Evolutionary conservation across 2,113 vertebrate species (phyloP).

Genomic region (Scatophagus argus): DNA sequence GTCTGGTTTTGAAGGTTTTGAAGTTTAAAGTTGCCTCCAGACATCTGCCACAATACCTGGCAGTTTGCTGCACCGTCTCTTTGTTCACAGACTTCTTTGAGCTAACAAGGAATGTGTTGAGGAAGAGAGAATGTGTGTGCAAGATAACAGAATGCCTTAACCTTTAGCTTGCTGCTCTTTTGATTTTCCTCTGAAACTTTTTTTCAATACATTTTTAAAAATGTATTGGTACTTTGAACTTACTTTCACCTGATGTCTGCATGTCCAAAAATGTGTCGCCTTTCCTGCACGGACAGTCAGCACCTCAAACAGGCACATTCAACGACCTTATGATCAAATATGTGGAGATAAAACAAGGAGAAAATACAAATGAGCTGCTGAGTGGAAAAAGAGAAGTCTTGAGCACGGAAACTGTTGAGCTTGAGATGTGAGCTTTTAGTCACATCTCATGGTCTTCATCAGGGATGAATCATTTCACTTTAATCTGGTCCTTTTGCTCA

Average conservation of each 20-base stretch:
- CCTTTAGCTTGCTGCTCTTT: constrained; percentile 11
- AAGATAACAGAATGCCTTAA: constrained; percentile 41
- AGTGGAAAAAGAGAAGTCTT: neutral
- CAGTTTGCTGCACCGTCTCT: constrained; percentile 22
- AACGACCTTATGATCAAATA: neutral
- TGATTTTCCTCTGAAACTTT: neutral
- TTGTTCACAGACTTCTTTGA: constrained; percentile 48
- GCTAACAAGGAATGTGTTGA: constrained; percentile 9
- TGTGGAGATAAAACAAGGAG: neutral
- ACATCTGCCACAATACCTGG: constrained; percentile 44
- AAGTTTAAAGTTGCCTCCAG: constrained; percentile 58
- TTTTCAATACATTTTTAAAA: neutral
- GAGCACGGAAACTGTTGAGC: neutral
- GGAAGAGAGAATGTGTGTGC: constrained; percentile 21
- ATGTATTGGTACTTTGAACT: neutral
- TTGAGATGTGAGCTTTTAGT: neutral
- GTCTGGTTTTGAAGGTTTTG: constrained; percentile 36
- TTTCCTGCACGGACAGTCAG: neutral
- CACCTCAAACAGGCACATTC: neutral
- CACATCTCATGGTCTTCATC: neutral
- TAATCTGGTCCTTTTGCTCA: neutral
- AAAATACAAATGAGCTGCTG: neutral
- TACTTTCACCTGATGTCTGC: neutral
- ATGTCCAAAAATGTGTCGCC: neutral
- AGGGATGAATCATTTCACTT: neutral